Conservation (phyloP, 2,888 invertebrate genomes). For the Monoplex corrugatus region DNA sequence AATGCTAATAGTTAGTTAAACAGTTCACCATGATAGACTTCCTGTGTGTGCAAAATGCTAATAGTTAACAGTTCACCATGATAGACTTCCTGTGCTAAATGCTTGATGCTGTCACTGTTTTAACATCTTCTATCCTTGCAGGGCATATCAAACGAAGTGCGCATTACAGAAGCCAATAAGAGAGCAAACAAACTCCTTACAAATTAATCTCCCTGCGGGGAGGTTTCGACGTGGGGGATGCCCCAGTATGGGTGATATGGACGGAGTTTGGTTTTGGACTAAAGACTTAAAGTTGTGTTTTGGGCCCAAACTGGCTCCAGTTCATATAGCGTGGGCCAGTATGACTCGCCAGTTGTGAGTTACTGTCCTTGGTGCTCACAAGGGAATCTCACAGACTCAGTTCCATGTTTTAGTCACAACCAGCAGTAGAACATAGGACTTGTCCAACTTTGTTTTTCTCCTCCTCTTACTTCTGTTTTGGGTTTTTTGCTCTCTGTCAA, state of each 20-base stretch:
- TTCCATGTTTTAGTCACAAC: too few relatives aligned
- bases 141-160: conserved; percentile 91
- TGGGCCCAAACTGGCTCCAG: not conserved
- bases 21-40: not conserved
- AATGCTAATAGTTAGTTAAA: too few relatives aligned
- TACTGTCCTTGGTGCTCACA: conserved; percentile 23
- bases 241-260: not conserved
- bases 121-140: conserved; percentile 68
- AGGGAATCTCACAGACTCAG: not conserved
- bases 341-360: not conserved
- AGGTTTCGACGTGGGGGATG: not conserved
- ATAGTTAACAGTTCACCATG: not conserved
- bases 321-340: not conserved
- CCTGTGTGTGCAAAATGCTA: not conserved
- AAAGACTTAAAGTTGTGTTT: not conserved
- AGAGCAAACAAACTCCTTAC: conserved; percentile 97
- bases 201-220: not conserved
- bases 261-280: not conserved
- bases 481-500: not conserved
- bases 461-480: not conserved
- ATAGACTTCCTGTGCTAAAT: not conserved
- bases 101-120: not conserved
- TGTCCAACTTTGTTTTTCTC: not conserved
- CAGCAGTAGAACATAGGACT: too few relatives aligned
- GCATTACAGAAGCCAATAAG: conserved; percentile 98